Percentiles rank a stretch among this genome's conserved stretches.
Conservation (phyloP, 1,140 invertebrate genomes). For the Drosophila leontia region DNA sequence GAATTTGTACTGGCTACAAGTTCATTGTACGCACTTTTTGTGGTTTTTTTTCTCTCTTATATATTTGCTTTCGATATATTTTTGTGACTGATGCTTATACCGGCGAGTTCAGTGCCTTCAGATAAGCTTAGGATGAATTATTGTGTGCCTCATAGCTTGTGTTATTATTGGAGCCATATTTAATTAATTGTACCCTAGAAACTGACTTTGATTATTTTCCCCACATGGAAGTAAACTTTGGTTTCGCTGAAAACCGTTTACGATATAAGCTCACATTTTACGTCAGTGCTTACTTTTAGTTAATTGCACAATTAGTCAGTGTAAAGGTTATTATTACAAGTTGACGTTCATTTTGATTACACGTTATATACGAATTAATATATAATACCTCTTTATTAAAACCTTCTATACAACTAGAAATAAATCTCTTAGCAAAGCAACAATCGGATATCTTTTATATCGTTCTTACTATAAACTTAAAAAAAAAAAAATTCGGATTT, state of each 20-base stretch:
- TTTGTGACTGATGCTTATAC: constrained; percentile 10
- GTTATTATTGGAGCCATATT: constrained; percentile 2
- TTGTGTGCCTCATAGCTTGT: constrained; percentile 10
- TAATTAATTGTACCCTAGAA: constrained; percentile 4
- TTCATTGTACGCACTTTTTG: constrained; percentile 45
- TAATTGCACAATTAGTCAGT: constrained; percentile 14
- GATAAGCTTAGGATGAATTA: constrained; percentile 41
- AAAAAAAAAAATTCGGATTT: too few species aligned
- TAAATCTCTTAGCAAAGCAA: not conserved
- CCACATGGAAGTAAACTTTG: constrained; percentile 5
- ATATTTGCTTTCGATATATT: constrained; percentile 22
- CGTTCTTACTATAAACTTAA: too few species aligned
- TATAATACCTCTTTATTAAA: not conserved
- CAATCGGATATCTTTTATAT: too few species aligned
- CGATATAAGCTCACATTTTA: not conserved
- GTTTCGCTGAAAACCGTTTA: constrained; percentile 14
- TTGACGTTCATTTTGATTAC: not conserved
- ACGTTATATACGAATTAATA: not conserved
- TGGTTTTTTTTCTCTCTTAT: constrained; percentile 6
- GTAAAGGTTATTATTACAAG: constrained; percentile 12
- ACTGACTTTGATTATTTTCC: not conserved
- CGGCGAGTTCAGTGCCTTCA: constrained; percentile 34
- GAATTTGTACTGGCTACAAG: constrained; percentile 37
- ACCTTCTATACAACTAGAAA: not conserved
- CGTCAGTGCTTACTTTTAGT: constrained; percentile 12